These are phyloP conservation scores for Balaeniceps rex DNA, from an alignment of 2,113 vertebrate genomes.

Conservation along the genomic window DNA sequence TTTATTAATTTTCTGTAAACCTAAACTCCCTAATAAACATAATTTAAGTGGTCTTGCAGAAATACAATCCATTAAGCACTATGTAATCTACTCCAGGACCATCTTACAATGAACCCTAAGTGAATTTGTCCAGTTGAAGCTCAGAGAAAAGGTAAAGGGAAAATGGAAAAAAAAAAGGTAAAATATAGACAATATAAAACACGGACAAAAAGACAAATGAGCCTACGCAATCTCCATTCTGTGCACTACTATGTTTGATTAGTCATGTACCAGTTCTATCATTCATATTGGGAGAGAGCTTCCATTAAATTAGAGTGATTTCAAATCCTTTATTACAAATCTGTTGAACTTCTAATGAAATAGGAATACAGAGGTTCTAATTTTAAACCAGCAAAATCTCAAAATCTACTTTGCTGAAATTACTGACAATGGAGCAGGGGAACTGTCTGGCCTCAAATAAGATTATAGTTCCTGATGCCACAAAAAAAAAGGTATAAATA, in stretches of 20 bases:
- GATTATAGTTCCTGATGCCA: not conserved
- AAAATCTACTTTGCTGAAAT: slow-evolving; percentile 18
- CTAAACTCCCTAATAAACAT: slow-evolving; percentile 18
- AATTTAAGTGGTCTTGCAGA: slow-evolving; percentile 20
- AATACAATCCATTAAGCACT: slow-evolving; percentile 40
- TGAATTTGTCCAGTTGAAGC: slow-evolving; percentile 20
- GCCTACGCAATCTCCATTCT: slow-evolving; percentile 19
- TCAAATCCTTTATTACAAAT: slow-evolving; percentile 37
- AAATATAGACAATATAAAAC: slow-evolving; percentile 11
- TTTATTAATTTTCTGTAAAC: slow-evolving; percentile 52
- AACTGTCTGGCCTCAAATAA: not conserved
- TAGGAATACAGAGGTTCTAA: slow-evolving; percentile 10
- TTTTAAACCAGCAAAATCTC: slow-evolving; percentile 23
- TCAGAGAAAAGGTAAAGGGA: not conserved
- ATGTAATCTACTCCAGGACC: slow-evolving; percentile 5
- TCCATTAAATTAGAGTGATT: slow-evolving; percentile 56
- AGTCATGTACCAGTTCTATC: slow-evolving; percentile 21
- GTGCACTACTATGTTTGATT: slow-evolving; percentile 43
- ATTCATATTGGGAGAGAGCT: slow-evolving; percentile 1
- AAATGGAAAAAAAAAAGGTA: not conserved
- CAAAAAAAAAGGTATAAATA: not conserved
- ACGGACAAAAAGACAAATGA: slow-evolving; percentile 23
- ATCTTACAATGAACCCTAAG: slow-evolving; percentile 19
- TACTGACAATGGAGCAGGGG: not conserved
- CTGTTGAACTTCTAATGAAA: slow-evolving; percentile 34